phyloP scores from a whole-genome alignment of 2,888 invertebrate genomes.

The Sipha maydis region DNA sequence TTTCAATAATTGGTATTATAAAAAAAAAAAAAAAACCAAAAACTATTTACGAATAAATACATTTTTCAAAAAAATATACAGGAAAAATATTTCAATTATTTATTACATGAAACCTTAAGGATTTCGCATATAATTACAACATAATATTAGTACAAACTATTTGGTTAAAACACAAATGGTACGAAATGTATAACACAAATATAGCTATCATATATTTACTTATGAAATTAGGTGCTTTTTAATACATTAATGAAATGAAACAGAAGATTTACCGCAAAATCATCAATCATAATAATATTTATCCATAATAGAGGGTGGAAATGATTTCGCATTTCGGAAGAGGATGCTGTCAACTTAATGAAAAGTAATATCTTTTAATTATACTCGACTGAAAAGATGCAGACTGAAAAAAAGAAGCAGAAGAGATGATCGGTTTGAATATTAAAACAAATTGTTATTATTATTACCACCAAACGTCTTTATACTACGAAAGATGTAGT shows the following conservation, averaged over 20 bases:
- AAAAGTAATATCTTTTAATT: slow-evolving; percentile 62
- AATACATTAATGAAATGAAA: slow-evolving; percentile 52
- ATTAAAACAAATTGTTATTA: slow-evolving; percentile 62
- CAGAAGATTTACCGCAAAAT: slow-evolving; percentile 46
- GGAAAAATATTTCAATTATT: neutral
- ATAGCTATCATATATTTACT: slow-evolving; percentile 24
- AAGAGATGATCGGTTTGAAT: slow-evolving; percentile 62
- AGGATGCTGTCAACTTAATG: slow-evolving; percentile 62
- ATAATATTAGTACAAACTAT: neutral
- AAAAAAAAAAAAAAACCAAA: too few species aligned
- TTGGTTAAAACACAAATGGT: too few species aligned
- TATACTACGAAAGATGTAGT: slow-evolving; percentile 59
- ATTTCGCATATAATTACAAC: neutral
- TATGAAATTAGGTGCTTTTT: slow-evolving; percentile 41
- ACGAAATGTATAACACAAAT: neutral
- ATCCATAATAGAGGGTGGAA: slow-evolving; percentile 60
- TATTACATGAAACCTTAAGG: neutral
- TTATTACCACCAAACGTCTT: slow-evolving; percentile 62
- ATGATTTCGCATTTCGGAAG: slow-evolving; percentile 61
- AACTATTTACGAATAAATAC: too few species aligned
- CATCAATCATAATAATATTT: slow-evolving; percentile 62
- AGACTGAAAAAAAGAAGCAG: slow-evolving; percentile 36
- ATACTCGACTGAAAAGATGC: slow-evolving; percentile 53
- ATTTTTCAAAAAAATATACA: too few species aligned
- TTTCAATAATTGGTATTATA: too few species aligned